Evolutionary conservation across 23 tunicate species (phyloP).

Genomic region (Trididemnum miniatum): DNA sequence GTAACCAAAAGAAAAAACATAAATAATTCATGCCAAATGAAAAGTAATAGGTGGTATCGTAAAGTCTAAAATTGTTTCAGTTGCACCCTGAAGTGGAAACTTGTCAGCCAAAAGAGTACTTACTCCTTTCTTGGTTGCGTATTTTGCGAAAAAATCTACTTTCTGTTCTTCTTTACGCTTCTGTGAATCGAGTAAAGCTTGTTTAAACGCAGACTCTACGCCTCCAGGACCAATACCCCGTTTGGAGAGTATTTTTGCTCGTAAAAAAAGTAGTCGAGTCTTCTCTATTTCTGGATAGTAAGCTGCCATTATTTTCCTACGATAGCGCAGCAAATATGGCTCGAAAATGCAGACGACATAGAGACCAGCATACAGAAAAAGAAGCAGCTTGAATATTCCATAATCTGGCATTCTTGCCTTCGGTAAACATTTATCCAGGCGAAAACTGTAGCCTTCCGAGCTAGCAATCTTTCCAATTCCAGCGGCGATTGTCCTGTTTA

Average conservation of each 20-base stretch:
- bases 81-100: no score
- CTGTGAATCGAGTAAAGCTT: conserved; percentile 33
- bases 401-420: conserved; percentile 57
- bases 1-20: no score
- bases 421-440: conserved; percentile 82
- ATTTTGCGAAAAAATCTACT: conserved; percentile 24
- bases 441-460: conserved; percentile 71
- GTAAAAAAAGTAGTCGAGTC: conserved; percentile 56
- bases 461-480: conserved; percentile 60
- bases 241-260: conserved; percentile 53
- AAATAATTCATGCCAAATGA: no score
- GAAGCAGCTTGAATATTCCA: conserved; percentile 27
- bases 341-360: conserved; percentile 56
- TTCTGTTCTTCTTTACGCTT: conserved; percentile 30
- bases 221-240: conserved; percentile 47
- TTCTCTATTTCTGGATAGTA: conserved; percentile 75
- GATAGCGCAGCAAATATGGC: conserved; percentile 57
- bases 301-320: conserved; percentile 65
- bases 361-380: conserved; percentile 14
- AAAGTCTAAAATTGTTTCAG: no score
- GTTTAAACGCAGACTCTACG: background rate
- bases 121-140: conserved; percentile 60
- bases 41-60: no score
- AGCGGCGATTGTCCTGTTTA: conserved; percentile 68
- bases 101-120: no score